Conservation (phyloP, 2,113 vertebrate species). For the Pteruthius melanotis region DNA sequence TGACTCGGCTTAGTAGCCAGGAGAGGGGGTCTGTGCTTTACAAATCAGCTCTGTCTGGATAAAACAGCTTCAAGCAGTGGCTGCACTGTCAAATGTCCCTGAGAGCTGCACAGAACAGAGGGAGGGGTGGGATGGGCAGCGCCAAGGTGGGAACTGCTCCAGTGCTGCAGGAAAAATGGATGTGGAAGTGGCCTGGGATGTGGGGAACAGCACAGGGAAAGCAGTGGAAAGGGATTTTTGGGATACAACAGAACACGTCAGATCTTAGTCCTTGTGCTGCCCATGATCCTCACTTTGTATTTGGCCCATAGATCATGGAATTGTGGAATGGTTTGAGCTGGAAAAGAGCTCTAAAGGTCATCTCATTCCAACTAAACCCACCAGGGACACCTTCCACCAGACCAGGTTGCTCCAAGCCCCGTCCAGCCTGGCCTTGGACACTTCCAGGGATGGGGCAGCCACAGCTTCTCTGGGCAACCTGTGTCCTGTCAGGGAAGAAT, state of each 20-base stretch:
- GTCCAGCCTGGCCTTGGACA: accelerated
- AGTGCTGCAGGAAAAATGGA: neutral
- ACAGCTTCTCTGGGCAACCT: neutral
- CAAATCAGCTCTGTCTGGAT: neutral
- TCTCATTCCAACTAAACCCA: neutral
- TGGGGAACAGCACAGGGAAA: neutral
- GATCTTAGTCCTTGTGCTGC: neutral
- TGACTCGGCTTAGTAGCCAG: neutral
- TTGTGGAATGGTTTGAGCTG: neutral
- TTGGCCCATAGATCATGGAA: neutral
- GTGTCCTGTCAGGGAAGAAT: neutral
- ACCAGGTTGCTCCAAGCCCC: neutral
- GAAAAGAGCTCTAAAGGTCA: neutral
- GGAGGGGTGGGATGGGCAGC: neutral
- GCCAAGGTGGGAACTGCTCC: neutral
- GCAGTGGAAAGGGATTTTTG: neutral
- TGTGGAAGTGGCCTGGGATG: too few species aligned
- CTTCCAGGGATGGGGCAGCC: neutral
- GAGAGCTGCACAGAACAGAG: neutral
- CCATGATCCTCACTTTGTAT: neutral
- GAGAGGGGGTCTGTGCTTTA: conserved; percentile 31
- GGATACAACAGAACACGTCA: accelerated
- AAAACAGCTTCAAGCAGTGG: neutral
- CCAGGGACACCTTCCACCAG: accelerated
- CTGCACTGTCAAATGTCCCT: accelerated